phyloP scores from a whole-genome alignment of 1,140 invertebrate species.

The Bombus picipes region DNA sequence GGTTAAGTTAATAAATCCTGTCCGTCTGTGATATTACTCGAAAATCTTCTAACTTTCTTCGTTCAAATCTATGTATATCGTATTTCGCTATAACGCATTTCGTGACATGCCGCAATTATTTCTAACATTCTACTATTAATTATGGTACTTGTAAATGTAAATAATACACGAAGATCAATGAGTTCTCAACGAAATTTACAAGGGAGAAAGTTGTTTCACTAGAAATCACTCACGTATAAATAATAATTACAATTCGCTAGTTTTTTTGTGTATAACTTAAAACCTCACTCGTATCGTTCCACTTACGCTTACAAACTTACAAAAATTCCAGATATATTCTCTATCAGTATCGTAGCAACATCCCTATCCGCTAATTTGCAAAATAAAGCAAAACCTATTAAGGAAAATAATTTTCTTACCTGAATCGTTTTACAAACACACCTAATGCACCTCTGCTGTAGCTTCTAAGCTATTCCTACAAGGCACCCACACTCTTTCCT shows the following conservation, averaged over 20 bases:
- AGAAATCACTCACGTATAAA: not conserved
- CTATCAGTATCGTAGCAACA: no score
- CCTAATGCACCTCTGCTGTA: not conserved
- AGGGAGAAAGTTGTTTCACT: not conserved
- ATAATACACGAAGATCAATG: not conserved
- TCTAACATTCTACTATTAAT: not conserved
- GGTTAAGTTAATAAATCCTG: not conserved
- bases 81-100: not conserved
- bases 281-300: not conserved
- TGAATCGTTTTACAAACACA: no score
- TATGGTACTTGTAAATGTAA: slow-evolving; percentile 5
- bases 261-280: not conserved
- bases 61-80: not conserved
- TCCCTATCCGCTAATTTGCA: no score
- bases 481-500: no score
- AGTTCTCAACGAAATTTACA: not conserved
- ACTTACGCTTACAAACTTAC: not conserved
- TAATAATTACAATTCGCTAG: not conserved
- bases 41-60: not conserved
- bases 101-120: not conserved
- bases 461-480: not conserved
- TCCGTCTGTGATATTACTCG: not conserved
- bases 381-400: no score
- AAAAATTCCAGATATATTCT: not conserved
- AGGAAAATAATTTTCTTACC: no score